phyloP scores from a whole-genome alignment of 37 sponge, comb jelly and placozoan species.

The Geodia barretti region DNA sequence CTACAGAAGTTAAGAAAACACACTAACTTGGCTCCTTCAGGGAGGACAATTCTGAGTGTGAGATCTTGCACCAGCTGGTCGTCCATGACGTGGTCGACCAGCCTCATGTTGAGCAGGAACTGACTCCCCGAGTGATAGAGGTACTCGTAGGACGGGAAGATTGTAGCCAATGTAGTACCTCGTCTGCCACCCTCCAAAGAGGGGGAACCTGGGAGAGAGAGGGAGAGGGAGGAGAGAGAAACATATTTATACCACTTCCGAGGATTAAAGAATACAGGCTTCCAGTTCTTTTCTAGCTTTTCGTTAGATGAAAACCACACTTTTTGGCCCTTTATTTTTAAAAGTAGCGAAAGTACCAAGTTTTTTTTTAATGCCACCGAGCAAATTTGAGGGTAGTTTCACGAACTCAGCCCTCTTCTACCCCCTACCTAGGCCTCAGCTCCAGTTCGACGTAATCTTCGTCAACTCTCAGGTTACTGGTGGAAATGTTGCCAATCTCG shows the following conservation, averaged over 20 bases:
- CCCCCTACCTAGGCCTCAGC: conserved; percentile 62
- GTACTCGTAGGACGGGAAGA: conserved; percentile 90
- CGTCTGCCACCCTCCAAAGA: conserved; percentile 99
- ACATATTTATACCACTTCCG: not conserved
- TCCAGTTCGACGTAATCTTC: conserved; percentile 89
- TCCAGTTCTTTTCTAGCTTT: too few relatives aligned
- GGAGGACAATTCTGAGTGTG: conserved; percentile 76
- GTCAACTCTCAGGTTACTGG: conserved; percentile 77
- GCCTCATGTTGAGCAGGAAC: conserved; percentile 80
- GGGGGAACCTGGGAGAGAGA: conserved; percentile 73
- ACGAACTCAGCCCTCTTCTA: not conserved
- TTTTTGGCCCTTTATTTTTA: too few relatives aligned
- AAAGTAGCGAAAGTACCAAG: too few relatives aligned
- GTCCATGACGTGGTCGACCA: conserved; percentile 91
- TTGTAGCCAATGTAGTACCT: conserved; percentile 95
- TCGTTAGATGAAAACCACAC: too few relatives aligned
- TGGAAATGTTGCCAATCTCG: conserved; percentile 98
- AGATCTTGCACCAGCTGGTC: conserved; percentile 77
- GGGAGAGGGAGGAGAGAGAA: not conserved
- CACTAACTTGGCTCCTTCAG: conserved; percentile 89
- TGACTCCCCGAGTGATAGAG: conserved; percentile 72
- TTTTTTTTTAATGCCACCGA: too few relatives aligned
- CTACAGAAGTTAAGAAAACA: not conserved
- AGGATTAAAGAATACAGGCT: not conserved
- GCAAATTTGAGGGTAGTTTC: not conserved